Conservation (phyloP, 2,113 vertebrate genomes). For the Gymnocephalus cernua region DNA sequence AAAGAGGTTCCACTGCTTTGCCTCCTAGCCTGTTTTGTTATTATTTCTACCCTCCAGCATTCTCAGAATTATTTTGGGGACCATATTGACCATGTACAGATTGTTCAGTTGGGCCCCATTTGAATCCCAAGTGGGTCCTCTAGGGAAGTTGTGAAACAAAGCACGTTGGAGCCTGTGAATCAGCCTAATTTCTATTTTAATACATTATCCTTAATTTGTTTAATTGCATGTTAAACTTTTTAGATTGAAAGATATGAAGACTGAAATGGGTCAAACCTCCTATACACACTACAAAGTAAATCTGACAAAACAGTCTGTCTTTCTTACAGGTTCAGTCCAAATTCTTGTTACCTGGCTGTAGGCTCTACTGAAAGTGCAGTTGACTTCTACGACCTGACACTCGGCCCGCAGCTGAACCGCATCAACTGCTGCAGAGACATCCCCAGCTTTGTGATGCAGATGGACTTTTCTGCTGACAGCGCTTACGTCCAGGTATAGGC, state of each 20-base stretch:
- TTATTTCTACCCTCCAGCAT: background rate
- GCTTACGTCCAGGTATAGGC: constrained; percentile 89
- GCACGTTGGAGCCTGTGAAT: background rate
- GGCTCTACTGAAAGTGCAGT: constrained; percentile 96
- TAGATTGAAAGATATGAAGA: background rate
- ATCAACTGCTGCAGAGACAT: constrained; percentile 97
- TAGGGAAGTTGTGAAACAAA: background rate
- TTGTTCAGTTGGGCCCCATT: background rate
- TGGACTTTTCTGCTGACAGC: constrained; percentile 97
- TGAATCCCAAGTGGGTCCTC: background rate
- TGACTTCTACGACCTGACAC: constrained; percentile 95
- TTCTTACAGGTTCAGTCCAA: constrained; percentile 92
- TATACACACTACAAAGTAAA: background rate
- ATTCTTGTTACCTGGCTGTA: constrained; percentile 93
- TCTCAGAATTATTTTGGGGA: background rate
- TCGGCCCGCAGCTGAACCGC: constrained; percentile 93
- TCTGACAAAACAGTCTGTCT: background rate
- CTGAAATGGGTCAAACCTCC: background rate
- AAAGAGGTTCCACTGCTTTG: background rate
- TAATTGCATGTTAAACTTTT: background rate
- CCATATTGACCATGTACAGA: background rate
- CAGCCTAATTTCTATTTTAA: background rate
- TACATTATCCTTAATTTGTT: background rate
- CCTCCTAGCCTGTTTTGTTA: background rate
- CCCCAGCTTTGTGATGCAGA: constrained; percentile 95